Evolutionary conservation across 2,113 vertebrate species (phyloP), one percentile per base, ranked within the genome.

Genomic region (Lampris megalopsis): DNA sequence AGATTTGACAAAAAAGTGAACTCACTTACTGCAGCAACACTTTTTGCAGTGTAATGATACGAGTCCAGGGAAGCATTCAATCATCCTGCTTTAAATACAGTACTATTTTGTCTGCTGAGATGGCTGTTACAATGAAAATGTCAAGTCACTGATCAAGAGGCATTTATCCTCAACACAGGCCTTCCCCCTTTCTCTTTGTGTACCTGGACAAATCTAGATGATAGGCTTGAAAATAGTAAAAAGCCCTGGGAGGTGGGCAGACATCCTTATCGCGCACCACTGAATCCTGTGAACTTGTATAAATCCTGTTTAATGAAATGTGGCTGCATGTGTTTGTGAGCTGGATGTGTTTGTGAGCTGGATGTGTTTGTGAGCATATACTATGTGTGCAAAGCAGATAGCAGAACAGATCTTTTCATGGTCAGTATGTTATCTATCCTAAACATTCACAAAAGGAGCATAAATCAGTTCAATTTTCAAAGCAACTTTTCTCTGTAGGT

Each of bases 71-170:
- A 56, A 5, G 11, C n/a, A 24, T 9, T 57, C 8, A 6, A 57
- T 6, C 54, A 8, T 7, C 6, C 10, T 57, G 54, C 10, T 8
- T 24, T 57, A 57, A 24, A 57, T 37, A 24, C 54, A 1, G 54
- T 7, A 57, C n/a, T 10, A 9, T 35, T 42, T 35, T 10, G 6
- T 52, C 66, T 49, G 7, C n/a, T 9, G 9, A 47, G 49, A 68
- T 58, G 47, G 63, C 63, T 62, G 53, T 68, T 45, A 59, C 64
- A 37, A 65, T 36, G 65, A 79, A 82, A 82, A 86, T 77, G 57
- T 67, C 77, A 80, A 57, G 69, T 77, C 9, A 41, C 40, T 35
- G 40, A 79, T 43, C 1, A 3, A 73, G 60, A 66, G 13, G 69
- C 35, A 0, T 35, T 7, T 7, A 2, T 40, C 52, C 43, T 11